Evolutionary conservation across 2,797 vertebrate species (phyloP), one percentile per base, ranked within the genome.

Genomic region (Dryobates pubescens): DNA sequence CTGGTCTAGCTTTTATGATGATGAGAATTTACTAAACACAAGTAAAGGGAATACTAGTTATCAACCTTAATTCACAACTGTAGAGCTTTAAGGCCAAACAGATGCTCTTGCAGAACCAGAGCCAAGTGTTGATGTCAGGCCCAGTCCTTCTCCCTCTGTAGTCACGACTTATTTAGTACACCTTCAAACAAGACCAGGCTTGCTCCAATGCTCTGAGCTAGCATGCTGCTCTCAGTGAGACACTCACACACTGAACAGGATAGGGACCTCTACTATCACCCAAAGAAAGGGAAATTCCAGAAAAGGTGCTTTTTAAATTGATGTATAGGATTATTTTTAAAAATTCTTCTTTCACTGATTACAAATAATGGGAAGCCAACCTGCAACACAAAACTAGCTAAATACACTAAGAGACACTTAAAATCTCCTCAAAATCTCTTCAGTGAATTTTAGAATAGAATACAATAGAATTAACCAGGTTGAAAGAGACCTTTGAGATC

Each of bases 21-120:
- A 71, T 79, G 81, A 92, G 77, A 84, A 96, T 65, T 96, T 95
- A 84, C 67, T 90, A 71, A 91, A 80, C 49, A 75, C 29, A 53
- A 72, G 67, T n/a, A 74, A 86, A 76, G 78, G 79, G 93, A 91
- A 73, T 10, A 89, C 79, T 10, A 38, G 87, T 93, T 91, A 62
- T 58, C 36, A 84, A 58, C 65, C 57, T 68, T 54, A 65, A 80
- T 73, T 68, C 76, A 77, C 63, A 78, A 86, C 61, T 29, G 73
- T 51, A 73, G 73, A 17, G 70, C 86, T 92, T 89, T 51, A 45
- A 64, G 73, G 77, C 64, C 79, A 68, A 86, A 69, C 59, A 92
- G 86, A 86, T 90, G 82, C 82, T 84, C 84, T 57, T 81, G 73
- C 32, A 92, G 91, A 79, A 84, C 23, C 36, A 43, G 64, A 92